phyloP scores from a whole-genome alignment of 2,797 vertebrate species.

The Rhyacichthys aspro region DNA sequence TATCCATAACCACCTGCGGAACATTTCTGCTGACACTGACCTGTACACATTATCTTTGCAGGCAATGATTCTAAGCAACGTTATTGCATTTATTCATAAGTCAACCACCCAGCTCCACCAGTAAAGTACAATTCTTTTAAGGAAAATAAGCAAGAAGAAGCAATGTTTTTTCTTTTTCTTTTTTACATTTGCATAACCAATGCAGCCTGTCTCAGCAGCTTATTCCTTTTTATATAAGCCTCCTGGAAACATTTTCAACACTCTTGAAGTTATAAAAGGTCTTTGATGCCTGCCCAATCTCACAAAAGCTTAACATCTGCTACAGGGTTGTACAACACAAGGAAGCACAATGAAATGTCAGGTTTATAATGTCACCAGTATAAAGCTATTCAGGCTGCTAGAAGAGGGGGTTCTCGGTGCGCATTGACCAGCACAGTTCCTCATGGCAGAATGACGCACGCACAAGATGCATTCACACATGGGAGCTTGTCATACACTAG shows the following conservation, averaged over 20 bases:
- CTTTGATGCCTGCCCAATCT: conserved; percentile 23
- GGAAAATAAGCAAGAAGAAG: conserved; percentile 3
- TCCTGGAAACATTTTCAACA: conserved; percentile 40
- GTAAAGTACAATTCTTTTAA: not conserved
- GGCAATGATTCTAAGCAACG: not conserved
- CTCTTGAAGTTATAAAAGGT: conserved; percentile 44
- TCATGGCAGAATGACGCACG: not conserved
- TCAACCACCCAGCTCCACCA: not conserved
- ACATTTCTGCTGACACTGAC: not conserved
- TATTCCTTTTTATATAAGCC: conserved; percentile 25
- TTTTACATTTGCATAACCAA: conserved; percentile 4
- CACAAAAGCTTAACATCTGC: conserved; percentile 51
- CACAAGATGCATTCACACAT: not conserved
- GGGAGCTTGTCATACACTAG: not conserved
- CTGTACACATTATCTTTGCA: not conserved
- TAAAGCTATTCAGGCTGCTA: conserved; percentile 3
- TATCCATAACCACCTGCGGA: not conserved
- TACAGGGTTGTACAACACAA: conserved; percentile 4
- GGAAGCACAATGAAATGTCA: conserved; percentile 28
- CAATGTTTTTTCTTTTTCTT: conserved; percentile 7
- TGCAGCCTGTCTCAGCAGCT: conserved; percentile 28
- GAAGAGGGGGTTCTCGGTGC: not conserved
- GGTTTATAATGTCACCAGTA: conserved; percentile 30
- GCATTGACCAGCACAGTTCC: not conserved
- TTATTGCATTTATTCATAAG: not conserved